phyloP scores from a whole-genome alignment of 2,888 invertebrate species.

The Tupiocoris notatus region DNA sequence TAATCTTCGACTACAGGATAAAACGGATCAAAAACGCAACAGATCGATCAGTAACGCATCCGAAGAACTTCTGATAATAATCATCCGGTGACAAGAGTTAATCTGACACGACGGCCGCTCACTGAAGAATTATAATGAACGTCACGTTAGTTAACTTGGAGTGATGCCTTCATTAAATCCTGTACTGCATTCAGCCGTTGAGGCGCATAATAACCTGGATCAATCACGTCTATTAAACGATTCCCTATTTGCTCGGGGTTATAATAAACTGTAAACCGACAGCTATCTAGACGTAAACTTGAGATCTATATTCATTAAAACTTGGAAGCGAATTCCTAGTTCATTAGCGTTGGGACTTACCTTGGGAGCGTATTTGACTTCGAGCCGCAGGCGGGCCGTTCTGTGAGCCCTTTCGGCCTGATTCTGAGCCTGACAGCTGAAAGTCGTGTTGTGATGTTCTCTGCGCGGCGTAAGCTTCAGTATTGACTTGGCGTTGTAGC shows the following conservation, averaged over 20 bases:
- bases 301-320: neutral
- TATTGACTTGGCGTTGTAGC: slow-evolving; percentile 80
- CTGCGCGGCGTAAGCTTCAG: slow-evolving; percentile 81
- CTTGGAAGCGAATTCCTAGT: neutral
- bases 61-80: neutral
- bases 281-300: too few relatives aligned
- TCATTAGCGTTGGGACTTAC: too few relatives aligned
- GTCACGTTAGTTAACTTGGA: neutral
- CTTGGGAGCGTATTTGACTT: slow-evolving; percentile 90
- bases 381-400: slow-evolving; percentile 74
- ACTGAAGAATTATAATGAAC: neutral
- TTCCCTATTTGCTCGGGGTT: too few relatives aligned
- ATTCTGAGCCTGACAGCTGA: slow-evolving; percentile 90
- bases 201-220: too few relatives aligned
- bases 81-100: neutral
- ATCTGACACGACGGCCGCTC: neutral
- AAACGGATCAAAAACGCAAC: neutral
- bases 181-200: too few relatives aligned
- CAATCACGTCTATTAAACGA: too few relatives aligned
- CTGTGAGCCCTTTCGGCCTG: slow-evolving; percentile 84
- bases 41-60: neutral
- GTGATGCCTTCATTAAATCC: neutral
- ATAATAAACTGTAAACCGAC: too few relatives aligned
- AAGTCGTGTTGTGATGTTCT: slow-evolving; percentile 85
- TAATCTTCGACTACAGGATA: neutral